Evolutionary conservation across 2,797 vertebrate genomes (phyloP).

Genomic region (Cygnus olor): DNA sequence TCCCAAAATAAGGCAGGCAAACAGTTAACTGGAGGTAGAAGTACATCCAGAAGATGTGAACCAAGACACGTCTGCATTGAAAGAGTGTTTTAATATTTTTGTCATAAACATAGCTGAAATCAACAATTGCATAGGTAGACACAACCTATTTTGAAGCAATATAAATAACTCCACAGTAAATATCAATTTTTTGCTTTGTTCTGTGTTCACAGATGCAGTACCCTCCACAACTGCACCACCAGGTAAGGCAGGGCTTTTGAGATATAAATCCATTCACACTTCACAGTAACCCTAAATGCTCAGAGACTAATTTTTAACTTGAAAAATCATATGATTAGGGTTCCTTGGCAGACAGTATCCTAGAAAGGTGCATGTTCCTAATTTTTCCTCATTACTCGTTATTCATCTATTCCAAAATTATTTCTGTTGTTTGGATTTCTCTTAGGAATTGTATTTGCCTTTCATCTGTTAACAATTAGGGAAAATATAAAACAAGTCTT

Average conservation of each 20-base stretch:
- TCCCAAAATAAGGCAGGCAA: neutral
- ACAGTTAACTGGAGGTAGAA: neutral
- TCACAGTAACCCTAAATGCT: neutral
- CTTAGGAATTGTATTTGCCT: neutral
- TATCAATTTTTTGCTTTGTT: neutral
- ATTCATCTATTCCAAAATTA: neutral
- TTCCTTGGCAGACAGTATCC: neutral
- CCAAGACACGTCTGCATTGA: neutral
- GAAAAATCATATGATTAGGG: neutral
- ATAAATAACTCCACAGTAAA: neutral
- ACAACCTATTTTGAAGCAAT: neutral
- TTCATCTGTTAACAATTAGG: neutral
- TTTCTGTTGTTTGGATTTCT: neutral
- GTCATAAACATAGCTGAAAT: neutral
- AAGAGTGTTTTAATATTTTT: neutral
- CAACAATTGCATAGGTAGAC: neutral
- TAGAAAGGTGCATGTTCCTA: neutral
- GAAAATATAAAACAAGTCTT: neutral
- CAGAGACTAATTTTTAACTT: neutral
- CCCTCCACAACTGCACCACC: accelerated
- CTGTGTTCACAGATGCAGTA: neutral
- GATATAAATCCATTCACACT: neutral
- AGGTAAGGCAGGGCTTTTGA: neutral
- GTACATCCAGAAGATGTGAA: neutral
- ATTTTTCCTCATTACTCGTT: neutral